Evolutionary conservation across 2,888 invertebrate genomes (phyloP).

Genomic region (Drosophila pseudotalamancana): DNA sequence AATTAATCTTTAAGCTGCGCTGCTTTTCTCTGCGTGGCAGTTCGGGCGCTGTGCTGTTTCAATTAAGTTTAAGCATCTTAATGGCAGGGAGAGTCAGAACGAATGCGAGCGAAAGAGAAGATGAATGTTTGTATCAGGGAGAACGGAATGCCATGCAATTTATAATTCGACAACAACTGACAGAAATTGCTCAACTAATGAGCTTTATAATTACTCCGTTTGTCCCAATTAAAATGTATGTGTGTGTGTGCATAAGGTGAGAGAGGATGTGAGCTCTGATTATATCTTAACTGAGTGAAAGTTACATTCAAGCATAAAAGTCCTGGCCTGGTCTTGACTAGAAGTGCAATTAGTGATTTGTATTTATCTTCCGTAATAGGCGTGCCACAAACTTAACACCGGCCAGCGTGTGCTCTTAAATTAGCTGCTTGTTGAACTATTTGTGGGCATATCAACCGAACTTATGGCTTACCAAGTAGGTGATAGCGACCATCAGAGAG

Average conservation of each 20-base stretch:
- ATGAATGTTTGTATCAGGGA: neutral
- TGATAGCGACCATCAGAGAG: constrained; percentile 1
- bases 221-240: neutral
- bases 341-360: too few relatives aligned
- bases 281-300: neutral
- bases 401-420: constrained; percentile 6
- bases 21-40: constrained; percentile 3
- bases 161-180: constrained; percentile 3
- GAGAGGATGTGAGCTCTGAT: too few relatives aligned
- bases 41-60: constrained; percentile 41
- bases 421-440: constrained; percentile 32
- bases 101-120: neutral
- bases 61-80: constrained; percentile 44
- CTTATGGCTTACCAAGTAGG: constrained; percentile 32
- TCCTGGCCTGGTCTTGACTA: too few relatives aligned
- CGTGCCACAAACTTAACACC: neutral
- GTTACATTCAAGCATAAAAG: too few relatives aligned
- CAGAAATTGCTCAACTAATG: constrained; percentile 22
- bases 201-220: constrained; percentile 24
- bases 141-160: neutral
- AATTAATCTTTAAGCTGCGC: constrained; percentile 64
- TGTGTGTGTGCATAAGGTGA: neutral
- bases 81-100: neutral
- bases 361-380: neutral
- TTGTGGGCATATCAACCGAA: constrained; percentile 34